Conservation (phyloP, 2,797 vertebrate species). For the Glyptemys insculpta region DNA sequence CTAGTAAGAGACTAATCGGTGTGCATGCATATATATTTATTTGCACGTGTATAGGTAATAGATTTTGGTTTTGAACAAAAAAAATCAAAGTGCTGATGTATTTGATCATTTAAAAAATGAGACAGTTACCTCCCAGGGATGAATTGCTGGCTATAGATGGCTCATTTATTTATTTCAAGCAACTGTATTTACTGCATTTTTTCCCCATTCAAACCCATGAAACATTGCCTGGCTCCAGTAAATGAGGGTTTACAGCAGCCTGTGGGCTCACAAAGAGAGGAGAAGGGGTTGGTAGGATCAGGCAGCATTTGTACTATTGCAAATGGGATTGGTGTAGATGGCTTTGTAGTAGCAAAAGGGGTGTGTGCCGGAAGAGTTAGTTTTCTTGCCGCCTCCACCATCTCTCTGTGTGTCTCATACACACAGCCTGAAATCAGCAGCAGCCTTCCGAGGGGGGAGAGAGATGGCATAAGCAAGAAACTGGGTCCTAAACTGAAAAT, state of each 20-base stretch:
- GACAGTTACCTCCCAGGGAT: conserved; percentile 53
- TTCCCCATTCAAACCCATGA: conserved; percentile 69
- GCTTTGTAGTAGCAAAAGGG: conserved; percentile 89
- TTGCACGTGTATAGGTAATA: conserved; percentile 42
- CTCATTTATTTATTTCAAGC: conserved; percentile 81
- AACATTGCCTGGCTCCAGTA: conserved; percentile 69
- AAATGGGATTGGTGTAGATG: conserved; percentile 86
- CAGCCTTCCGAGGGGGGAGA: neutral
- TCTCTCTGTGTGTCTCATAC: conserved; percentile 38
- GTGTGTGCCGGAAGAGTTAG: conserved; percentile 85
- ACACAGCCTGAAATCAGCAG: neutral
- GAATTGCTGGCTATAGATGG: conserved; percentile 66
- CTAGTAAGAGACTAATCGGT: neutral
- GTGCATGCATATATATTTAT: conserved; percentile 25
- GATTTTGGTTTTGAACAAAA: conserved; percentile 14
- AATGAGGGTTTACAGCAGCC: conserved; percentile 57
- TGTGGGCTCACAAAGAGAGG: conserved; percentile 65
- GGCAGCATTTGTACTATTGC: conserved; percentile 84
- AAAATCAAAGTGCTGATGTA: conserved; percentile 28
- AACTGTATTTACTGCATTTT: conserved; percentile 74
- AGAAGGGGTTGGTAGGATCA: conserved; percentile 70
- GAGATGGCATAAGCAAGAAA: neutral
- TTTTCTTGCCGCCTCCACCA: conserved; percentile 81
- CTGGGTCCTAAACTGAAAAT: conserved; percentile 52
- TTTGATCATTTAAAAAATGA: conserved; percentile 71